Conservation (phyloP, 53 echinoderm and acorn worm genomes). For the Paelopatides confundens region DNA sequence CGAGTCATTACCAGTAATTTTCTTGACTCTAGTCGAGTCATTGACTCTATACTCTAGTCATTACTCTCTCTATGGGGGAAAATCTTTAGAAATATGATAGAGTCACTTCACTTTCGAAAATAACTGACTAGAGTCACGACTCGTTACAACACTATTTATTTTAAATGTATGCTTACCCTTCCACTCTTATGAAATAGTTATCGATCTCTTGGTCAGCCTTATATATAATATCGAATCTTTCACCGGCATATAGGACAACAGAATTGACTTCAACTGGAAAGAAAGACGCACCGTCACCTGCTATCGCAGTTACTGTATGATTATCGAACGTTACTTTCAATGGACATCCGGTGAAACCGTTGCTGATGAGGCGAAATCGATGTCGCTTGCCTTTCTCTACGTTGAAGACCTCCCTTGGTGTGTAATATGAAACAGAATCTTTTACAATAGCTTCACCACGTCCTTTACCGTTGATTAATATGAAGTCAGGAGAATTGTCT, state of each 20-base stretch:
- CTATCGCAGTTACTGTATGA: constrained; percentile 75
- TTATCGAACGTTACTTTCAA: constrained; percentile 68
- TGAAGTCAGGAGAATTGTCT: constrained; percentile 42
- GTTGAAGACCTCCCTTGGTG: constrained; percentile 59
- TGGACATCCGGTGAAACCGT: constrained; percentile 66
- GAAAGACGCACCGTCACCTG: constrained; percentile 77
- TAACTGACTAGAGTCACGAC: no score
- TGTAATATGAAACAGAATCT: constrained; percentile 23
- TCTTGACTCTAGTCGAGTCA: no score
- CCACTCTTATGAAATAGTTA: constrained; percentile 71
- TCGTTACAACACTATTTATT: no score
- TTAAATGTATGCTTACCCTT: constrained; percentile 46
- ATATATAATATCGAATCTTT: constrained; percentile 80
- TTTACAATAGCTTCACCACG: not conserved
- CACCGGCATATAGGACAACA: constrained; percentile 69
- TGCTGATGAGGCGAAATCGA: constrained; percentile 81
- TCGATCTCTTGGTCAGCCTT: constrained; percentile 54
- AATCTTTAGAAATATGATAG: no score
- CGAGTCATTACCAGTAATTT: no score
- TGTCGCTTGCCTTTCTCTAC: constrained; percentile 62
- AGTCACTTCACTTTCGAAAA: no score
- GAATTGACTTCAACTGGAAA: constrained; percentile 63
- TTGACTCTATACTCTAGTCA: no score
- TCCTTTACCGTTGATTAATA: constrained; percentile 85
- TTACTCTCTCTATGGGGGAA: no score